These are phyloP conservation scores for Apostichopus leukothele DNA, from an alignment of 53 echinoderm and acorn worm species.

Conservation along the genomic window DNA sequence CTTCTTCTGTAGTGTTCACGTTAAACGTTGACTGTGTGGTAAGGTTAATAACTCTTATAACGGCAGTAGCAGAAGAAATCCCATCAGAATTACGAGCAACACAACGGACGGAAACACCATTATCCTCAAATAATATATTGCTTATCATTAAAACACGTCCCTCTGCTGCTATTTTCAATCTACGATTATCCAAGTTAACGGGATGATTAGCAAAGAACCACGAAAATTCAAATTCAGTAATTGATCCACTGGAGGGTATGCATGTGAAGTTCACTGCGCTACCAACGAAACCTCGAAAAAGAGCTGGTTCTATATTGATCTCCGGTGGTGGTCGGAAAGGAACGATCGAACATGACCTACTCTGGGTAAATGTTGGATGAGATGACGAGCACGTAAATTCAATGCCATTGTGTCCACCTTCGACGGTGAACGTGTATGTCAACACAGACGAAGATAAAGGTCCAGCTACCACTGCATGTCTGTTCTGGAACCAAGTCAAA, in stretches of 20 bases:
- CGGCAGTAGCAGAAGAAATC: not conserved
- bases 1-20: not conserved
- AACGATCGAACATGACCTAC: not conserved
- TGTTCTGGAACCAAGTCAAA: constrained; percentile 29
- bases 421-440: constrained; percentile 13
- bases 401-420: constrained; percentile 14
- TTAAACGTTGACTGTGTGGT: not conserved
- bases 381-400: constrained; percentile 20
- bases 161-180: not conserved
- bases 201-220: constrained; percentile 18
- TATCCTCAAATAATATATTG: not conserved
- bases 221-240: constrained; percentile 2
- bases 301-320: not conserved
- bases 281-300: not conserved
- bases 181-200: not conserved
- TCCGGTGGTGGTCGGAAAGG: constrained; percentile 12
- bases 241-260: not conserved
- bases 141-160: not conserved
- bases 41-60: not conserved
- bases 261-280: constrained; percentile 9
- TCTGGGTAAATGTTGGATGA: not conserved
- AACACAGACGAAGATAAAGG: not conserved
- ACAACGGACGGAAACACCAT: not conserved
- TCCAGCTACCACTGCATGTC: not conserved
- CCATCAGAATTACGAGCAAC: not conserved